Evolutionary conservation across 2,888 invertebrate genomes (phyloP).

Genomic region (Acronicta leporina): DNA sequence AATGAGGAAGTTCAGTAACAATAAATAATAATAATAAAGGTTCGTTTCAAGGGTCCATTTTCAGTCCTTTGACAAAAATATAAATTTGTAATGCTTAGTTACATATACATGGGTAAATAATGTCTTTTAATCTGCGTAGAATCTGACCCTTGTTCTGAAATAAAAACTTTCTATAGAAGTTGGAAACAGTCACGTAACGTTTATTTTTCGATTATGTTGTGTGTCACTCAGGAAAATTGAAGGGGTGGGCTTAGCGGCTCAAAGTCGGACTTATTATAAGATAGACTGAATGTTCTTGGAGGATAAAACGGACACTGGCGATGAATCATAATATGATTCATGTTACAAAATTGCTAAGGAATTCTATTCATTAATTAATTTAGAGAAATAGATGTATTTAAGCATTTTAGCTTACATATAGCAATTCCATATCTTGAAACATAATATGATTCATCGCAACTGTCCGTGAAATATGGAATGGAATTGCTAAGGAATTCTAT

Average conservation of each 20-base stretch:
- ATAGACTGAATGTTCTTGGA: neutral
- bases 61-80: constrained; percentile 81
- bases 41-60: constrained; percentile 57
- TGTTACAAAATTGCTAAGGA: too few relatives aligned
- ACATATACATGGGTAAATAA: constrained; percentile 80
- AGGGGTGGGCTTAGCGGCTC: constrained; percentile 33
- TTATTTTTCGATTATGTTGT: constrained; percentile 82
- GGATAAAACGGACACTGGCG: too few relatives aligned
- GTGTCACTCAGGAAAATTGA: constrained; percentile 63
- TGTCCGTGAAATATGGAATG: too few relatives aligned
- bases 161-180: constrained; percentile 77
- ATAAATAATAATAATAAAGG: too few relatives aligned
- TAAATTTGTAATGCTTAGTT: constrained; percentile 81
- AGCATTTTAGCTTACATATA: too few relatives aligned
- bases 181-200: constrained; percentile 71
- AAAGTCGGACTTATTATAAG: neutral
- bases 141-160: constrained; percentile 77
- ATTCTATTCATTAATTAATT: too few relatives aligned
- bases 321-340: too few relatives aligned
- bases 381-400: too few relatives aligned
- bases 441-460: too few relatives aligned
- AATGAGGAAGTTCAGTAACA: too few relatives aligned
- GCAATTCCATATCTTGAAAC: too few relatives aligned
- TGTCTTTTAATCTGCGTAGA: constrained; percentile 84
- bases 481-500: too few relatives aligned